Base-by-base conservation (phyloP, 2,888 invertebrate genomes). In the Drosophila setosimentum region DNA sequence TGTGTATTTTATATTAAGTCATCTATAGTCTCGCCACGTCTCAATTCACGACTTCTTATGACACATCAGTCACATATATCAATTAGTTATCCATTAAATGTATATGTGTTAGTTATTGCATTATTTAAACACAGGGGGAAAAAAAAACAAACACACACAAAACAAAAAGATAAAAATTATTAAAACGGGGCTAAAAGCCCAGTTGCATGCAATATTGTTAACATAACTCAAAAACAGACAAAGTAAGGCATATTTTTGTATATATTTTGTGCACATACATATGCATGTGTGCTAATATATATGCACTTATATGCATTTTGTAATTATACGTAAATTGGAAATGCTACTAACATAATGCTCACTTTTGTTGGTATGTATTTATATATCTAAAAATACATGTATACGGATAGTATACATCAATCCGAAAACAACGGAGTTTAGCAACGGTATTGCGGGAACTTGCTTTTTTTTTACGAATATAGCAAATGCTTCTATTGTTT, bases 161-260 rank as follows among this genome's bases (percentile, higher is more conserved):
- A 32, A 35, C 42, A 40, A 27, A 68, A 29, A 45, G 16, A 35
- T 45, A 45, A 45, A 45, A 37, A 18, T 53, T 66, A 29, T 50
- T 59, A 65, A 60, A 73, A 66, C 67, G 73, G 51, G 51, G 67
- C 73, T 66, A 66, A 50, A 65, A 55, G 65, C 59, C 40, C 32
- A 27, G 16, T 54, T 42, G 42, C 71, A 71, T 71, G 71, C 49
- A 58, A 51, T 51, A 5, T 7, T 45, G 13, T 42, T 18, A 61
- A 27, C 50, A 33, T 27, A 29, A 42, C 24, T 58, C 2, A 29
- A 29, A 2, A 18, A 60, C n/a, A n/a, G n/a, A n/a, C n/a, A 63
- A 73, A 45, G 8, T 68, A 69, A 66, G 59, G n/a, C 18, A 54
- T n/a, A 37, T 35, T 18, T 21, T 32, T 21, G 2, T 10, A 33